Conservation (phyloP, 2,888 invertebrate species). For the Eumacrocentrus americanus region DNA sequence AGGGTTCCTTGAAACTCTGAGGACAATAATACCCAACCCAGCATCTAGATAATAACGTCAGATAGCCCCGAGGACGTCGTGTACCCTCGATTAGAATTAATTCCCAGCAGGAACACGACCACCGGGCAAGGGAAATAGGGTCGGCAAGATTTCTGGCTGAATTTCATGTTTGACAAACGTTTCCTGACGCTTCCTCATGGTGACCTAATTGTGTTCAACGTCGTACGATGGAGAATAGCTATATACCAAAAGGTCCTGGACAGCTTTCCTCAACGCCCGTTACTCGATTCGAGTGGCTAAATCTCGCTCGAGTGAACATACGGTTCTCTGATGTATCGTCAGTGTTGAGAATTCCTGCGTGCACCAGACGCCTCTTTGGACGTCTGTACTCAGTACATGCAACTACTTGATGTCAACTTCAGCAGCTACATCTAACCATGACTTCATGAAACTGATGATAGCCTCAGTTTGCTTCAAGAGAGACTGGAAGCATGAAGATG, state of each 20-base stretch:
- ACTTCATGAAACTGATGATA: too few relatives aligned
- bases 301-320: too few relatives aligned
- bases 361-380: too few relatives aligned
- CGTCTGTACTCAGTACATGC: too few relatives aligned
- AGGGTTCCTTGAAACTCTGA: too few relatives aligned
- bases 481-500: too few relatives aligned
- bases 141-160: background rate
- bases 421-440: too few relatives aligned
- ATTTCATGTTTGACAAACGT: background rate
- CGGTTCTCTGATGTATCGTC: too few relatives aligned
- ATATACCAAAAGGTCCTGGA: background rate
- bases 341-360: too few relatives aligned
- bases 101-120: background rate
- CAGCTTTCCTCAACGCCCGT: background rate
- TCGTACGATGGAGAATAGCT: background rate
- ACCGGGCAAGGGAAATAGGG: background rate
- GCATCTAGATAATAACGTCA: background rate
- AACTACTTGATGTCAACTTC: too few relatives aligned
- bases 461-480: too few relatives aligned
- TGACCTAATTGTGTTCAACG: slow-evolving; percentile 11
- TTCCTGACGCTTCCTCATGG: background rate
- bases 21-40: background rate
- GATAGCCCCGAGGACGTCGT: background rate
- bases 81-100: background rate
- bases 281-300: slow-evolving; percentile 12